Percentiles rank a stretch among this genome's conserved stretches.
These are phyloP conservation scores for Holotrichia oblita DNA, from an alignment of 1,140 invertebrate species.

Conservation along the genomic window DNA sequence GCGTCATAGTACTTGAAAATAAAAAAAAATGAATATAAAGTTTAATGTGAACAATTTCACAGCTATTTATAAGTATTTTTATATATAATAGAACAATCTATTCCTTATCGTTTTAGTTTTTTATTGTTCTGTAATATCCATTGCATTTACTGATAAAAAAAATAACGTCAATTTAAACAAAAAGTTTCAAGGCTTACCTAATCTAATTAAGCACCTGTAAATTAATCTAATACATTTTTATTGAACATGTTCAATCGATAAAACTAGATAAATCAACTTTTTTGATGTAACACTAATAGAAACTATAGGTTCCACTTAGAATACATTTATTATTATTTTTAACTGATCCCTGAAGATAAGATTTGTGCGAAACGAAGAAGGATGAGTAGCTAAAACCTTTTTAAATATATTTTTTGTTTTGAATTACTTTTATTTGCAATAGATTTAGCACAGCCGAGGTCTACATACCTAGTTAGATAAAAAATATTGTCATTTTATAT, in stretches of 20 bases:
- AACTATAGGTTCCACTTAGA: neutral
- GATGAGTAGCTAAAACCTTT: too few species aligned
- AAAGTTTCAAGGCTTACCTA: neutral
- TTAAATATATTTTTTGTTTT: too few species aligned
- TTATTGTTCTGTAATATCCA: neutral
- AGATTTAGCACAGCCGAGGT: too few species aligned
- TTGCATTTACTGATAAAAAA: slow-evolving; percentile 12
- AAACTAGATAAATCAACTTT: neutral
- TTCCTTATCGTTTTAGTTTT: neutral
- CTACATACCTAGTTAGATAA: too few species aligned
- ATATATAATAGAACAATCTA: neutral
- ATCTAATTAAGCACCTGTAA: neutral
- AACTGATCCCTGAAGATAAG: too few species aligned
- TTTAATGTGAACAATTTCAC: too few species aligned
- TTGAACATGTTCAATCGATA: neutral
- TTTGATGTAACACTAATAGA: neutral
- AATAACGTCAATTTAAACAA: neutral
- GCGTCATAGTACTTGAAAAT: too few species aligned
- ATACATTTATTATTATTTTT: too few species aligned
- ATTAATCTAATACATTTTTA: neutral
- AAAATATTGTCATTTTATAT: too few species aligned
- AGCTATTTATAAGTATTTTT: neutral
- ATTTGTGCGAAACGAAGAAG: too few species aligned
- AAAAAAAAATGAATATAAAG: too few species aligned
- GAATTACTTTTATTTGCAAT: too few species aligned